These are phyloP conservation scores for Mus caroli DNA, from an alignment of 2,797 vertebrate genomes.

Conservation along the genomic window DNA sequence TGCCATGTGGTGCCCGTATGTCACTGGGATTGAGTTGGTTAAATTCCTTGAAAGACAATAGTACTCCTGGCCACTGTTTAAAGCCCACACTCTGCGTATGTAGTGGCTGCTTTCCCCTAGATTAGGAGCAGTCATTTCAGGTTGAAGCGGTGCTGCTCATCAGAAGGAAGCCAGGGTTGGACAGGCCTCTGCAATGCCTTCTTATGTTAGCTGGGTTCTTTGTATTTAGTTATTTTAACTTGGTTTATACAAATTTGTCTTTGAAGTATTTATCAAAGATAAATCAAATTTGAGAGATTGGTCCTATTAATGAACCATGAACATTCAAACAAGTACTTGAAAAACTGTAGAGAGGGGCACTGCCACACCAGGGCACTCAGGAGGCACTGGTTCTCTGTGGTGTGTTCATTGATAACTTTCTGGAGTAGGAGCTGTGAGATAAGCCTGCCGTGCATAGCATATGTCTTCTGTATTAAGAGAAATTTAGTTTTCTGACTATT, in stretches of 20 bases:
- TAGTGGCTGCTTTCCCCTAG: neutral
- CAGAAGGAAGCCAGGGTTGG: neutral
- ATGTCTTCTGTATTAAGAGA: neutral
- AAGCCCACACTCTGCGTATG: neutral
- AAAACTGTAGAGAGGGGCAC: neutral
- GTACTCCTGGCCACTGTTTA: neutral
- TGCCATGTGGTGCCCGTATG: neutral
- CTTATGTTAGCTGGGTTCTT: neutral
- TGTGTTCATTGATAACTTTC: conserved; percentile 25
- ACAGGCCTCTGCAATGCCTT: neutral
- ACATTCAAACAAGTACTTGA: conserved; percentile 24
- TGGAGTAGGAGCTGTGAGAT: neutral
- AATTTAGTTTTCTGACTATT: neutral
- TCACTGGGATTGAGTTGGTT: conserved; percentile 20
- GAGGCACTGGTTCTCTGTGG: neutral
- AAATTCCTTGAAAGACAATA: conserved; percentile 67
- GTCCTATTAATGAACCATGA: conserved; percentile 3
- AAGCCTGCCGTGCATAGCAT: neutral
- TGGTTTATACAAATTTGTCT: conserved; percentile 34
- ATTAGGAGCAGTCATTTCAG: neutral
- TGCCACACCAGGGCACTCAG: no score
- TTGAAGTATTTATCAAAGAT: conserved; percentile 35
- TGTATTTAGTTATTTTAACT: conserved; percentile 24
- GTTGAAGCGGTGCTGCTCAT: conserved; percentile 18
- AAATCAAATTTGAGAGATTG: conserved; percentile 18